Percentiles rank a stretch among this genome's conserved stretches.
Conservation (phyloP, 2,113 vertebrate species). For the Serilophus lunatus region DNA sequence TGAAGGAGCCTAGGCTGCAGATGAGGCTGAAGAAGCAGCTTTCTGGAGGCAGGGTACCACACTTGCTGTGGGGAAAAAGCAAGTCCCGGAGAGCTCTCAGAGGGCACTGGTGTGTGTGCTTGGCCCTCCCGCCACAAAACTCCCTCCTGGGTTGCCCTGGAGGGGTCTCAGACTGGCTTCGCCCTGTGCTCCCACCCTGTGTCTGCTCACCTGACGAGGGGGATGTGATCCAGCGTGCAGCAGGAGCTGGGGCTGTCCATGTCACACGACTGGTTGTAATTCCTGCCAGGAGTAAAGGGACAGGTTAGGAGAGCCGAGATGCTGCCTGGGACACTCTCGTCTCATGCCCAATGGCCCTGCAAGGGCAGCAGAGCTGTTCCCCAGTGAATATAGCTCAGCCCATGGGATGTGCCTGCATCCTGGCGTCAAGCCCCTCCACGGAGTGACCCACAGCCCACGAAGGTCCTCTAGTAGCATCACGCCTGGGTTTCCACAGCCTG, state of each 20-base stretch:
- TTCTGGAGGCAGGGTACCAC: conserved; percentile 85
- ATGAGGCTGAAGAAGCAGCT: conserved; percentile 92
- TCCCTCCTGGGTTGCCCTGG: not conserved
- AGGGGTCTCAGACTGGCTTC: not conserved
- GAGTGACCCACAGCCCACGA: not conserved
- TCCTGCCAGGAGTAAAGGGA: conserved; percentile 59
- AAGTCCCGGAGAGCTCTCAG: not conserved
- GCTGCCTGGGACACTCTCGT: not conserved
- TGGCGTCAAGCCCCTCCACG: not conserved
- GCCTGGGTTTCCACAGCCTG: not conserved
- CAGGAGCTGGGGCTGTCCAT: conserved; percentile 70
- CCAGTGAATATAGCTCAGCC: not conserved
- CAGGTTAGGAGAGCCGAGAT: rapidly evolving
- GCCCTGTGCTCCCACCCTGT: rapidly evolving
- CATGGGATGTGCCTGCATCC: not conserved
- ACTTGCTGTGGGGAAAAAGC: conserved; percentile 74
- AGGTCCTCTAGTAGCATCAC: rapidly evolving
- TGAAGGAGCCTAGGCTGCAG: conserved; percentile 87
- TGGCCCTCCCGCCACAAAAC: not conserved
- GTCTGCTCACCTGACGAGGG: conserved; percentile 77
- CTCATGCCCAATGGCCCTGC: not conserved
- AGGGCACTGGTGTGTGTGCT: not conserved
- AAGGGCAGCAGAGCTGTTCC: not conserved
- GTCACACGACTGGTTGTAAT: conserved; percentile 81
- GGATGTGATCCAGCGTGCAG: conserved; percentile 82